Conservation (phyloP, 2,888 invertebrate genomes). For the Tolmerus cingulatus region DNA sequence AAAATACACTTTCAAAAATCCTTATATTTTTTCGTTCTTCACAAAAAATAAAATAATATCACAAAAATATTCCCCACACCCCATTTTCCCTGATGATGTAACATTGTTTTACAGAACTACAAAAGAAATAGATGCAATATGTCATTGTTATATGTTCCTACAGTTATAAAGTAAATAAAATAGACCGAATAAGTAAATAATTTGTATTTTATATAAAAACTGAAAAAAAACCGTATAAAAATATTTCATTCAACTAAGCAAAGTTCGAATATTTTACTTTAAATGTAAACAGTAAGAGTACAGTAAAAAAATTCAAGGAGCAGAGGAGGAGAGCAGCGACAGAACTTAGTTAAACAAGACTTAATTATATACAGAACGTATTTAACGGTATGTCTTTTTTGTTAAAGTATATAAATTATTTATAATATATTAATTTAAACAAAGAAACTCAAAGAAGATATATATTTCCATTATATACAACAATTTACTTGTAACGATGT, state of each 20-base stretch:
- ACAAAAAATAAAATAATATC: background rate
- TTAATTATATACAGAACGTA: conserved; percentile 35
- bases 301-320: background rate
- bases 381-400: conserved; percentile 39
- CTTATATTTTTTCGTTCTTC: background rate
- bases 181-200: conserved; percentile 44
- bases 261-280: conserved; percentile 31
- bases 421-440: conserved; percentile 39
- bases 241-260: conserved; percentile 41
- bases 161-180: conserved; percentile 57
- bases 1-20: background rate
- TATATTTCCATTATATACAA: conserved; percentile 39
- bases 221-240: conserved; percentile 41
- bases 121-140: conserved; percentile 63
- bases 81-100: conserved; percentile 49
- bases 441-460: conserved; percentile 40
- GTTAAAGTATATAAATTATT: conserved; percentile 37
- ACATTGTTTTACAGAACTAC: conserved; percentile 43
- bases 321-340: background rate
- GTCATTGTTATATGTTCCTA: conserved; percentile 65
- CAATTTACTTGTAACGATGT: conserved; percentile 18
- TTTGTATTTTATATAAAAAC: conserved; percentile 47
- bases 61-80: conserved; percentile 45
- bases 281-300: conserved; percentile 13
- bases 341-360: conserved; percentile 40